phyloP scores from a whole-genome alignment of 2,113 vertebrate species.

The Leptobrachium ailaonicum region DNA sequence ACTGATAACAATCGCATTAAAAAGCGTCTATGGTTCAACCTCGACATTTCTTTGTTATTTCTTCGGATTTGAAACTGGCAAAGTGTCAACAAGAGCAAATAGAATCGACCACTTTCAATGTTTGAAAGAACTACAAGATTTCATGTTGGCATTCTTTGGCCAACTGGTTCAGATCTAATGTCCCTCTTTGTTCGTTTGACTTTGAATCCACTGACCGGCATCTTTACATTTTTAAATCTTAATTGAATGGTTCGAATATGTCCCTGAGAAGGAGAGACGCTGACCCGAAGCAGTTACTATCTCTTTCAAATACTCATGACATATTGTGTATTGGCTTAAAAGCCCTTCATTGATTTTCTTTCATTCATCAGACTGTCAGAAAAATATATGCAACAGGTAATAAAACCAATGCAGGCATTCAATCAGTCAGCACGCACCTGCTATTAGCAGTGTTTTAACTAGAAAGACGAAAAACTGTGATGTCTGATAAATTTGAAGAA shows the following conservation, averaged over 20 bases:
- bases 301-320: conserved; percentile 61
- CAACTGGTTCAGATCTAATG: too few species aligned
- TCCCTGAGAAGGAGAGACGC: conserved; percentile 50
- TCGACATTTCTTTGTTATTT: too few species aligned
- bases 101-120: too few species aligned
- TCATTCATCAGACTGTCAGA: conserved; percentile 64
- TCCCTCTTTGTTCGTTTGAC: too few species aligned
- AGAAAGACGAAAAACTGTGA: conserved; percentile 61
- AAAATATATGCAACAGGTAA: conserved; percentile 71
- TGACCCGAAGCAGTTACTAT: conserved; percentile 59
- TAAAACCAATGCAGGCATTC: conserved; percentile 68
- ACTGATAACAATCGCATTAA: too few species aligned
- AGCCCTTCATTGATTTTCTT: conserved; percentile 65
- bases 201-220: conserved; percentile 53
- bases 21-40: too few species aligned
- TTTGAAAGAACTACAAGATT: too few species aligned
- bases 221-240: conserved; percentile 37
- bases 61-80: too few species aligned
- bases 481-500: conserved; percentile 67
- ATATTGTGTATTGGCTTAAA: conserved; percentile 56
- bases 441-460: conserved; percentile 60
- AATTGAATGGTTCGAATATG: conserved; percentile 58
- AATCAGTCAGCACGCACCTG: conserved; percentile 69
- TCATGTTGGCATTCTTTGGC: too few species aligned
- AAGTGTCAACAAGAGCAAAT: too few species aligned